A percentile compares a stretch with the other conserved stretches of the same genome.
phyloP scores from a whole-genome alignment of 1,140 invertebrate species.

The Caenorhabditis latens region DNA sequence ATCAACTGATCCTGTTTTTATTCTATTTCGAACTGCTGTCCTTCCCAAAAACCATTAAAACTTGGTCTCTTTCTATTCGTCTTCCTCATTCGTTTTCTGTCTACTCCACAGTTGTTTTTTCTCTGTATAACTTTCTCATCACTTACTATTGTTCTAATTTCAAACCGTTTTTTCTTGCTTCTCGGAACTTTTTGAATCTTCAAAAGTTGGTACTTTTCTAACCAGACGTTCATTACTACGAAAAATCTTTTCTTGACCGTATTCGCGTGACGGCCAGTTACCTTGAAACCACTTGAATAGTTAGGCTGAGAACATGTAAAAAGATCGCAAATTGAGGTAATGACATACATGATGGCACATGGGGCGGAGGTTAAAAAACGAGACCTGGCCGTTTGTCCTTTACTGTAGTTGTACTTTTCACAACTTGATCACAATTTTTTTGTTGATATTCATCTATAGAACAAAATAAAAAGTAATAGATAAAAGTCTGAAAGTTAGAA shows the following conservation, averaged over 20 bases:
- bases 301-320: slow-evolving; percentile 18
- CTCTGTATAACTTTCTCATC: background rate
- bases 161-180: background rate
- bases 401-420: slow-evolving; percentile 14
- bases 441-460: too few relatives aligned
- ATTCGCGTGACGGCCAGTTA: slow-evolving; percentile 22
- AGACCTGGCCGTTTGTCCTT: background rate
- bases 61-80: background rate
- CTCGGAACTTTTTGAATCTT: background rate
- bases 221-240: background rate
- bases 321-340: slow-evolving; percentile 37
- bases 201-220: background rate
- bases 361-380: background rate
- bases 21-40: background rate
- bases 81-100: background rate
- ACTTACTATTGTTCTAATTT: slow-evolving; percentile 14
- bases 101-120: background rate
- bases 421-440: background rate
- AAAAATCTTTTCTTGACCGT: background rate
- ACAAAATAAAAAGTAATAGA: too few relatives aligned
- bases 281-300: background rate
- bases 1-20: background rate
- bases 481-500: too few relatives aligned
- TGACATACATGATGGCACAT: slow-evolving; percentile 48
- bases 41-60: slow-evolving; percentile 5